phyloP scores from a whole-genome alignment of 37 sponge, comb jelly and placozoan species.

The Chondrosia reniformis region DNA sequence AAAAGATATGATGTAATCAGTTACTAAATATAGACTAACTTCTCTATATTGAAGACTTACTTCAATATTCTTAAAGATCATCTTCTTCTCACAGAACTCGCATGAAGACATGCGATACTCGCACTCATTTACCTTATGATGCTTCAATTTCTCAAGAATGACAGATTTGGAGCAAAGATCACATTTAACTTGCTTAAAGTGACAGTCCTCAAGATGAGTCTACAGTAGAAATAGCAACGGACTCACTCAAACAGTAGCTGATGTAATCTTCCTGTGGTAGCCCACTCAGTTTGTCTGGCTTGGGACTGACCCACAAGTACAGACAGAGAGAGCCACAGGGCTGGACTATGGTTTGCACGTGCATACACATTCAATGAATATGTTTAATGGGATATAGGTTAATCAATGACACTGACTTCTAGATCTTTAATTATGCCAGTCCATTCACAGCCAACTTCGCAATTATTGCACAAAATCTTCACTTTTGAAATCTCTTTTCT shows the following conservation, averaged over 20 bases:
- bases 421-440: slow-evolving; percentile 32
- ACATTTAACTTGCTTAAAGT: slow-evolving; percentile 41
- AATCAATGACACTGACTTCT: slow-evolving; percentile 18
- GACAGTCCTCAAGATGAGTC: slow-evolving; percentile 33
- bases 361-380: too few species aligned
- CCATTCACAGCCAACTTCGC: slow-evolving; percentile 58
- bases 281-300: too few species aligned
- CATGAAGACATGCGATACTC: slow-evolving; percentile 21
- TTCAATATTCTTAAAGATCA: slow-evolving; percentile 1
- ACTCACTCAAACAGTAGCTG: too few species aligned
- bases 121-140: slow-evolving; percentile 39
- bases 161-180: slow-evolving; percentile 31
- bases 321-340: background rate
- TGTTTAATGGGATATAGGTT: background rate
- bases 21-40: too few species aligned
- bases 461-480: slow-evolving; percentile 36
- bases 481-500: slow-evolving; percentile 46
- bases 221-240: background rate
- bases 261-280: too few species aligned
- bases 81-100: slow-evolving; percentile 34
- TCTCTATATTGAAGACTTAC: slow-evolving; percentile 14
- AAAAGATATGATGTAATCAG: too few species aligned
- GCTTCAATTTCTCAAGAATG: background rate
- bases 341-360: background rate
- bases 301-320: too few species aligned